phyloP scores from a whole-genome alignment of 1,140 invertebrate species.

The Bombus sylvicola region DNA sequence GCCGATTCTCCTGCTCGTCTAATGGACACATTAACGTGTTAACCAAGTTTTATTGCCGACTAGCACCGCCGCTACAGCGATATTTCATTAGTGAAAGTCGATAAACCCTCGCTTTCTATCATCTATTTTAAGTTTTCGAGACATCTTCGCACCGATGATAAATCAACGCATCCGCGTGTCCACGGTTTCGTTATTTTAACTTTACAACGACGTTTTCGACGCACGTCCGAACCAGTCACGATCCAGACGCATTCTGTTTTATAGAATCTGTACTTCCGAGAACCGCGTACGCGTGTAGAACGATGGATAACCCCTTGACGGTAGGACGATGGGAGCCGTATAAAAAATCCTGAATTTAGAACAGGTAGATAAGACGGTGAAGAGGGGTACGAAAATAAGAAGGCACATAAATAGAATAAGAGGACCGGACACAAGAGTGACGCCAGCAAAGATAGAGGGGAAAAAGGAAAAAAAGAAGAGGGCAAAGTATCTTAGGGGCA shows the following conservation, averaged over 20 bases:
- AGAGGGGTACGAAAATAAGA: slow-evolving; percentile 42
- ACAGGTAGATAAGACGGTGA: slow-evolving; percentile 55
- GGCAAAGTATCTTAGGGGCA: slow-evolving; percentile 9
- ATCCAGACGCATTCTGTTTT: slow-evolving; percentile 14
- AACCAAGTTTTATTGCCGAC: slow-evolving; percentile 19
- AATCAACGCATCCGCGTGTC: slow-evolving; percentile 3
- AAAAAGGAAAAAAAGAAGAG: background rate
- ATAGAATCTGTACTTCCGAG: slow-evolving; percentile 48
- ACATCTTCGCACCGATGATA: background rate
- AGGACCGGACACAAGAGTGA: slow-evolving; percentile 34
- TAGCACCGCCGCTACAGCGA: background rate
- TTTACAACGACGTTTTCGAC: background rate
- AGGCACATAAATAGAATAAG: slow-evolving; percentile 34
- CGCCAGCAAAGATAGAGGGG: slow-evolving; percentile 9
- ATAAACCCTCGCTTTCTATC: slow-evolving; percentile 7
- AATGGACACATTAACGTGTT: background rate
- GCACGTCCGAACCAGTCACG: background rate
- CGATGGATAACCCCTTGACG: slow-evolving; percentile 41
- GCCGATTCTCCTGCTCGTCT: background rate
- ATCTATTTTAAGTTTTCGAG: background rate
- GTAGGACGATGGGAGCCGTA: slow-evolving; percentile 45
- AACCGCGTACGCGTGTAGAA: slow-evolving; percentile 37
- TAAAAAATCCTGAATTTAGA: slow-evolving; percentile 58
- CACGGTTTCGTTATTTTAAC: background rate
- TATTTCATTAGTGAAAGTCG: slow-evolving; percentile 45